phyloP scores from a whole-genome alignment of 2,888 invertebrate species.

The Pollenia amentaria region DNA sequence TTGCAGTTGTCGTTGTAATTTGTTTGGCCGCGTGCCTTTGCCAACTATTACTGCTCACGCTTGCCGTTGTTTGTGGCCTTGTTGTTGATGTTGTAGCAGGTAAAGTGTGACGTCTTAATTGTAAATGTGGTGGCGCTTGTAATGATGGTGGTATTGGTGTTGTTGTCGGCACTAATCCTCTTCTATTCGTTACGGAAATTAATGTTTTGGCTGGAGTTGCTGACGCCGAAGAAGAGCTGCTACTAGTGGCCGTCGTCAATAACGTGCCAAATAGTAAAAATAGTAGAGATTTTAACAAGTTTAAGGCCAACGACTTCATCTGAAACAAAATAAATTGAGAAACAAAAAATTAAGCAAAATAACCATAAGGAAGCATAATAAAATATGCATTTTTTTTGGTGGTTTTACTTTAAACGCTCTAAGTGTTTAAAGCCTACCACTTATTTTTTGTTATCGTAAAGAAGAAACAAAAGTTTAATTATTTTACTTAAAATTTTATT shows the following conservation, averaged over 20 bases:
- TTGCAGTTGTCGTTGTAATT: constrained; percentile 70
- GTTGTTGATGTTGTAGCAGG: constrained; percentile 79
- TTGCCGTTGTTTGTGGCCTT: constrained; percentile 78
- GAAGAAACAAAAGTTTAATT: constrained; percentile 6
- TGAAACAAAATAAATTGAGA: constrained; percentile 71
- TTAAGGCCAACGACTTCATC: constrained; percentile 84
- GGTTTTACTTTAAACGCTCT: neutral
- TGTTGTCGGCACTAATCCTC: constrained; percentile 76
- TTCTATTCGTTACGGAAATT: constrained; percentile 50
- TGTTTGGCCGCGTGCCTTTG: constrained; percentile 73
- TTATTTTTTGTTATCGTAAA: neutral
- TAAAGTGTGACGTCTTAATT: constrained; percentile 80
- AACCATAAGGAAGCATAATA: constrained; percentile 46
- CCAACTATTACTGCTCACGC: constrained; percentile 70
- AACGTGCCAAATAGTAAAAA: constrained; percentile 68
- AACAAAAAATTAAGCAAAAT: constrained; percentile 43
- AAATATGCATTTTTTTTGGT: constrained; percentile 14
- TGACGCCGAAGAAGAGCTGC: constrained; percentile 63
- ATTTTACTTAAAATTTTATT: constrained; percentile 51
- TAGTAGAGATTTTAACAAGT: constrained; percentile 82
- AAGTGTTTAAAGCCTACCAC: constrained; percentile 32
- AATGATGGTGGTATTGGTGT: constrained; percentile 83
- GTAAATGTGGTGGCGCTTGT: constrained; percentile 85
- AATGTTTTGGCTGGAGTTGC: constrained; percentile 73
- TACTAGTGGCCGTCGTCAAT: constrained; percentile 43